Conservation (phyloP, 2,888 invertebrate species). For the Hetaerina titia region DNA sequence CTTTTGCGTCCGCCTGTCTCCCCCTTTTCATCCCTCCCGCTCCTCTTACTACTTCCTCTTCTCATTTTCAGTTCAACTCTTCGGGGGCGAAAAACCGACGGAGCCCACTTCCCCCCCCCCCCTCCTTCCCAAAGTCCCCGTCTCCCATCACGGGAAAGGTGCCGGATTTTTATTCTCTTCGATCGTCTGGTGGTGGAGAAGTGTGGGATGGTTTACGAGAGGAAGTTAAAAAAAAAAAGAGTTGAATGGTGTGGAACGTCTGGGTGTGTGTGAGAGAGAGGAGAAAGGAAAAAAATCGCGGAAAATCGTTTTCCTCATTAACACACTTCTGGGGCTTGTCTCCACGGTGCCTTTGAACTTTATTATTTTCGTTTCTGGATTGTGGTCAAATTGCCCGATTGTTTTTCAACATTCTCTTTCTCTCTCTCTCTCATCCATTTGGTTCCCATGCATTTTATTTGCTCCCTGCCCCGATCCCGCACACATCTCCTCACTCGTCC, state of each 20-base stretch:
- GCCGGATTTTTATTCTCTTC: not conserved
- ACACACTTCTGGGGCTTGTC: not conserved
- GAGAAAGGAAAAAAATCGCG: not conserved
- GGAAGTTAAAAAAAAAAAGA: not conserved
- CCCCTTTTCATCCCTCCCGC: no score
- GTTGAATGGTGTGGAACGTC: not conserved
- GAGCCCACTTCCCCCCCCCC: not conserved
- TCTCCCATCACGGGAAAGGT: not conserved
- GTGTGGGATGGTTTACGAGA: not conserved
- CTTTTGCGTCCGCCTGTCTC: no score
- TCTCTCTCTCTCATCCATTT: no score
- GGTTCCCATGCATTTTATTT: not conserved
- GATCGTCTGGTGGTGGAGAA: not conserved
- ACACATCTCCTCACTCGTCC: no score
- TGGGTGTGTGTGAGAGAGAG: not conserved
- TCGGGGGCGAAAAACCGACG: not conserved
- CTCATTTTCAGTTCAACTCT: no score
- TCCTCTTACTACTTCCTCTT: no score
- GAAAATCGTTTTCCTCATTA: not conserved
- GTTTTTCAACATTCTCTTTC: not conserved
- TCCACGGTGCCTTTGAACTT: not conserved
- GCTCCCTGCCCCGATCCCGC: not conserved
- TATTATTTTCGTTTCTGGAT: not conserved
- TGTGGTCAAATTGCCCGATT: constrained; percentile 6
- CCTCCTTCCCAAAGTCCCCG: no score